Evolutionary conservation across 2,113 vertebrate genomes (phyloP).

Genomic region (Myiozetetes cayanensis): DNA sequence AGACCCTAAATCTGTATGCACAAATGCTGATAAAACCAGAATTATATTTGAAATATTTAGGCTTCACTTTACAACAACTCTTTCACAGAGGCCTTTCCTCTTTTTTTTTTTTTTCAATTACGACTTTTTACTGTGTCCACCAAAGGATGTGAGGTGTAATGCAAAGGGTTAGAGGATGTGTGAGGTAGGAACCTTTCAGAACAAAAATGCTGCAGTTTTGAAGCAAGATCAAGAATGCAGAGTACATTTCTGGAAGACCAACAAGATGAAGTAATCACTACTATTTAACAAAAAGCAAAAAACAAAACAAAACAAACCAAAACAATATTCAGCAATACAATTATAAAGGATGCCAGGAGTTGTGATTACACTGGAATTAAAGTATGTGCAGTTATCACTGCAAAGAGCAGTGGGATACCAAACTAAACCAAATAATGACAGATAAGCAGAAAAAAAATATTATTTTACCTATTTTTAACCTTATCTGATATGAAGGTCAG

Average conservation of each 20-base stretch:
- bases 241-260: neutral
- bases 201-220: neutral
- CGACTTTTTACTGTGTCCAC: neutral
- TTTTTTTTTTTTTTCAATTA: neutral
- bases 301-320: no score
- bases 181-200: neutral
- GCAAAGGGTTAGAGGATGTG: neutral
- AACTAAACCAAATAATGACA: neutral
- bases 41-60: neutral
- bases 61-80: neutral
- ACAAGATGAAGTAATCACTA: neutral
- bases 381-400: neutral
- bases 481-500: slow-evolving; percentile 5
- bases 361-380: slow-evolving; percentile 9
- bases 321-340: neutral
- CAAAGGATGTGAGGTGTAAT: no score
- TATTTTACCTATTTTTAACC: slow-evolving; percentile 9
- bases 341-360: neutral
- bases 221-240: neutral
- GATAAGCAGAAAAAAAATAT: neutral
- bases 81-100: neutral
- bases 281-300: neutral
- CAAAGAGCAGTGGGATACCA: neutral
- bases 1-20: neutral
- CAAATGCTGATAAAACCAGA: neutral